Base-by-base conservation (phyloP, 2,113 vertebrate species). In the Prinia subflava region DNA sequence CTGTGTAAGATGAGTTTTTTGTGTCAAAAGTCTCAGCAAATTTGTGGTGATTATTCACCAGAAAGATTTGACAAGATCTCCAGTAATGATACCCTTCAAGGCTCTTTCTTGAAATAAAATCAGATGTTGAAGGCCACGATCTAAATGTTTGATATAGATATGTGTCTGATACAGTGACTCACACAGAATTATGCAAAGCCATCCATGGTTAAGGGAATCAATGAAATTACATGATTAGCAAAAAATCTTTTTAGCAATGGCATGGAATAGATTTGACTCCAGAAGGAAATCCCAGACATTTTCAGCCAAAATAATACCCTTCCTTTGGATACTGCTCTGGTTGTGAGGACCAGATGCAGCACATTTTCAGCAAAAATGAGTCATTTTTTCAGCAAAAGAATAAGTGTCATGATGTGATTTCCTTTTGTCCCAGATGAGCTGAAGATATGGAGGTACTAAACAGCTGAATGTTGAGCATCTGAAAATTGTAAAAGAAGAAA, bases 401-500 rank as follows among this genome's bases (percentile, higher is more conserved):
- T 18, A 16, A 71, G 16, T 52, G 24, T 30, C 13, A 19, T 21
- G 20, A 8, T 74, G 19, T 62, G 28, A 78, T 78, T 94, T 55
- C 35, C 5, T 49, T 88, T 59, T 92, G 46, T 75, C 17, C 35
- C 46, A 69, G 79, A 68, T 53, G 15, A 90, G 23, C 27, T 71
- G 57, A 92, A 90, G 70, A 25, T 35, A 37, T 24, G 37, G 28
- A 85, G n/a, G 31, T 28, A 79, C 62, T 60, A 60, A 82, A 85
- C 52, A 63, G 20, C 17, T 52, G 35, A 55, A 42, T 44, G 41
- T 23, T 60, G 39, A 87, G 70, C 37, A 80, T 27, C 69, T 90
- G 67, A 88, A 87, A 82, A 93, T 3, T 81, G 62, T 84, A 85
- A 91, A 88, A 92, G 57, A 23, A 93, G 63, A 74, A 83, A 86